Conservation (phyloP, 1,140 invertebrate species). For the Drosophila neocordata region DNA sequence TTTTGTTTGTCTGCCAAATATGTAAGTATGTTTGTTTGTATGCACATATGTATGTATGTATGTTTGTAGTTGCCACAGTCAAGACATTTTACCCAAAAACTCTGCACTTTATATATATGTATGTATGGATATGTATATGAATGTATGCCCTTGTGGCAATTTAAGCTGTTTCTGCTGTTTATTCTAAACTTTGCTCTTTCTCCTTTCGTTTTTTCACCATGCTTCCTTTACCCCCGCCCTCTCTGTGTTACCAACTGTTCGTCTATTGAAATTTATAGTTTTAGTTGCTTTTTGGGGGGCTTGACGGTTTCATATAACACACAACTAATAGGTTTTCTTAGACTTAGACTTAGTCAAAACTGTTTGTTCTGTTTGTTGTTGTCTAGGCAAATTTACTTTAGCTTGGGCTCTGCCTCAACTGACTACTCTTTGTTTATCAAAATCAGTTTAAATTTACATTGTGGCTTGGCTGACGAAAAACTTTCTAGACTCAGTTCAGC, state of each 20-base stretch:
- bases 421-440: slow-evolving; percentile 22
- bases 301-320: slow-evolving; percentile 58
- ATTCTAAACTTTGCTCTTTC: slow-evolving; percentile 63
- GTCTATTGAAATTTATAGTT: slow-evolving; percentile 63
- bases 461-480: slow-evolving; percentile 28
- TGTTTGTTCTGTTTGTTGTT: slow-evolving; percentile 32
- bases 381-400: slow-evolving; percentile 41
- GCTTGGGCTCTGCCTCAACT: slow-evolving; percentile 12
- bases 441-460: slow-evolving; percentile 43
- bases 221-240: background rate
- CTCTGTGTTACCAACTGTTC: background rate
- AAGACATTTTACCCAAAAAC: slow-evolving; percentile 37
- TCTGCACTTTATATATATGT: slow-evolving; percentile 17
- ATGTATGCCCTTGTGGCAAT: slow-evolving; percentile 32
- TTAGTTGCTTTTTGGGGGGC: slow-evolving; percentile 36
- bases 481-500: slow-evolving; percentile 27
- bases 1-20: slow-evolving; percentile 44
- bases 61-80: background rate
- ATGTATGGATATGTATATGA: background rate
- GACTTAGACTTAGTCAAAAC: slow-evolving; percentile 50
- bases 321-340: slow-evolving; percentile 77
- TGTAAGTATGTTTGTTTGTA: slow-evolving; percentile 19
- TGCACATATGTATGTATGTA: slow-evolving; percentile 4
- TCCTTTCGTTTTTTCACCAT: background rate
- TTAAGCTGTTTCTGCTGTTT: slow-evolving; percentile 57